A percentile compares a stretch with the other conserved stretches of the same genome.
phyloP scores from a whole-genome alignment of 1,140 invertebrate species.

The Zelostemma sp. region DNA sequence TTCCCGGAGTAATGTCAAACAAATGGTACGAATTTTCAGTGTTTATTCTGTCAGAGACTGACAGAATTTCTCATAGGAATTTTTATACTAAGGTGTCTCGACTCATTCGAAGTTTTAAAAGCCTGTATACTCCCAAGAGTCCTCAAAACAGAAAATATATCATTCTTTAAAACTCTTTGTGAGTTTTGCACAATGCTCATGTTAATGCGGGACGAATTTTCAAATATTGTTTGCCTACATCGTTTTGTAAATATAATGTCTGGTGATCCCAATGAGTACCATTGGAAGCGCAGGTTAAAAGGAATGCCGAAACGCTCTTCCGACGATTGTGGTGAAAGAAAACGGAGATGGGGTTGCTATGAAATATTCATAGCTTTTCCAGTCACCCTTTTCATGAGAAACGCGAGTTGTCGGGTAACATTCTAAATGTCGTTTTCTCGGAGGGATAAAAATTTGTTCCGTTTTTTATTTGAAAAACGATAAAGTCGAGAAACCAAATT shows the following conservation, averaged over 20 bases:
- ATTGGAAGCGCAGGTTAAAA: slow-evolving; percentile 14
- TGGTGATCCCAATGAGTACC: neutral
- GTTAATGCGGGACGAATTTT: neutral
- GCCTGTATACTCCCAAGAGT: too few species aligned
- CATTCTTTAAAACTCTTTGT: too few species aligned
- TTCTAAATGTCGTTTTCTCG: slow-evolving; percentile 17
- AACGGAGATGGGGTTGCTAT: slow-evolving; percentile 16
- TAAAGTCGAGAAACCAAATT: neutral
- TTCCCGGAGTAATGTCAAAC: too few species aligned
- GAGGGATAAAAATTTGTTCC: slow-evolving; percentile 14
- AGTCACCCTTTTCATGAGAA: slow-evolving; percentile 14
- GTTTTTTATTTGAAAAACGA: slow-evolving; percentile 1
- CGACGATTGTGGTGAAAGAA: slow-evolving; percentile 9
- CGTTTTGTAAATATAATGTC: slow-evolving; percentile 8
- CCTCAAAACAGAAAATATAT: too few species aligned
- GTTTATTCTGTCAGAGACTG: too few species aligned
- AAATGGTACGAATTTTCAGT: too few species aligned
- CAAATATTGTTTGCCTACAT: neutral
- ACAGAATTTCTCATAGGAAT: too few species aligned
- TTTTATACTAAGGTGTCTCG: too few species aligned
- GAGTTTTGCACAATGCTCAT: too few species aligned
- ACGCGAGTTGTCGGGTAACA: slow-evolving; percentile 9
- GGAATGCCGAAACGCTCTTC: slow-evolving; percentile 12
- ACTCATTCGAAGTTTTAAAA: too few species aligned
- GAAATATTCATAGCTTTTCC: slow-evolving; percentile 24